Base-by-base conservation (phyloP, 2,888 invertebrate genomes). In the Ichneumoninae sp. region DNA sequence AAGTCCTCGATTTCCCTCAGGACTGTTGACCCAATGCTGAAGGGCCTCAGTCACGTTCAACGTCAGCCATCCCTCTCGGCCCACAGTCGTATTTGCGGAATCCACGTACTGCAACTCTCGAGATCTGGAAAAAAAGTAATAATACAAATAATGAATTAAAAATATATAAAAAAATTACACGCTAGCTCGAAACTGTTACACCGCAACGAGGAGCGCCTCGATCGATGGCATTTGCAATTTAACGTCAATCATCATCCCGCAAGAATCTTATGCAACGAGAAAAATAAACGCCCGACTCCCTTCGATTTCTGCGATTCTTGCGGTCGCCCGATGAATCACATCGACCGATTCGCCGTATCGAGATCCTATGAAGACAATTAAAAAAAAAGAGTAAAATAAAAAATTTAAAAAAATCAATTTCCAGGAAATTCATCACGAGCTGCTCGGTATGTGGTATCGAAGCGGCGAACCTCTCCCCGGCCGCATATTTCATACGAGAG, bases 11-110 rank as follows among this genome's bases (percentile, higher is more conserved):
- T 99, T 99, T 82, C 96, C 96, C 30, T 96, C 95, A 0, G 97
- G 97, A 88, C 96, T 96, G 22, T 95, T 95, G 85, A 98, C 95
- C 98, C 98, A 99, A 69, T 96, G 95, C 0, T 95, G 94, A 60
- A 98, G 94, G 5, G 97, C 96, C 71, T 94, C 95, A 2, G 97
- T 98, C 57, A 98, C 96, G 93, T 98, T 98, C 87, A 98, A 93
- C 89, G 97, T 96, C 82, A 98, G 93, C 98, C 98, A 98, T 8
- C 98, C 98, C 87, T 97, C 96, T 84, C 96, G 96, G 54, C 95
- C 95, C 4, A 96, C 95, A n/a, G 96, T 97, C 0, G 97, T 97
- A 91, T 97, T 97, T 50, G 96, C 95, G 5, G 97, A 95, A 44
- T 97, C 96, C 22, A 97, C 95, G 86, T 96, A 95, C 91, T 97